Conservation (phyloP, 2,113 vertebrate genomes). For the Antigone vipio region DNA sequence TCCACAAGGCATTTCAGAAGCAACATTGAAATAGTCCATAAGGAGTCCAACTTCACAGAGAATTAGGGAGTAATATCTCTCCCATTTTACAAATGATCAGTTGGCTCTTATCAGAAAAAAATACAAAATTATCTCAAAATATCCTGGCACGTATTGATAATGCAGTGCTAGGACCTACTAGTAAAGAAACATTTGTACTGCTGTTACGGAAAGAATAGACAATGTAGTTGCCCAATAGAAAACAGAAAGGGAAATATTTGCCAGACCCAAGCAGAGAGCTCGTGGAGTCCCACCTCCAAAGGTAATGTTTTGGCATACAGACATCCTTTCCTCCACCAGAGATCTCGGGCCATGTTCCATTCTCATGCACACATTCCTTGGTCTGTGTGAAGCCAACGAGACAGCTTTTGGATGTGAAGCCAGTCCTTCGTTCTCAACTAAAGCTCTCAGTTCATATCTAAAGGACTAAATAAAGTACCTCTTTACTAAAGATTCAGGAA, state of each 20-base stretch:
- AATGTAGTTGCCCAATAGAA: neutral
- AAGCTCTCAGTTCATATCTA: neutral
- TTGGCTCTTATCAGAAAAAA: neutral
- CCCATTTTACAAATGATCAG: neutral
- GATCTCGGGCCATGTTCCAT: neutral
- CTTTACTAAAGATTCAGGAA: neutral
- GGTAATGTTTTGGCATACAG: neutral
- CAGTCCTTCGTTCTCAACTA: neutral
- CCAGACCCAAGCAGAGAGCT: neutral
- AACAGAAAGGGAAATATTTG: neutral
- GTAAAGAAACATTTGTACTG: neutral
- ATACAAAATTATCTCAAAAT: neutral
- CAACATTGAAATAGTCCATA: neutral
- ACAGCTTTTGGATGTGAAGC: neutral
- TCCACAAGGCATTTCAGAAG: neutral
- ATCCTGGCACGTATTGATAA: neutral
- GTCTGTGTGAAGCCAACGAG: neutral
- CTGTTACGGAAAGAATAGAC: neutral
- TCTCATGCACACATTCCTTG: accelerated
- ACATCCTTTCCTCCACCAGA: neutral
- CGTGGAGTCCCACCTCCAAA: neutral
- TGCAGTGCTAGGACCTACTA: neutral
- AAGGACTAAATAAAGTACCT: neutral
- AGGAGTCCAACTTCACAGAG: neutral
- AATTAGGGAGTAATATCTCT: neutral